Conservation (phyloP, 1,140 invertebrate genomes). For the Scaptodrosophila lebanonensis region DNA sequence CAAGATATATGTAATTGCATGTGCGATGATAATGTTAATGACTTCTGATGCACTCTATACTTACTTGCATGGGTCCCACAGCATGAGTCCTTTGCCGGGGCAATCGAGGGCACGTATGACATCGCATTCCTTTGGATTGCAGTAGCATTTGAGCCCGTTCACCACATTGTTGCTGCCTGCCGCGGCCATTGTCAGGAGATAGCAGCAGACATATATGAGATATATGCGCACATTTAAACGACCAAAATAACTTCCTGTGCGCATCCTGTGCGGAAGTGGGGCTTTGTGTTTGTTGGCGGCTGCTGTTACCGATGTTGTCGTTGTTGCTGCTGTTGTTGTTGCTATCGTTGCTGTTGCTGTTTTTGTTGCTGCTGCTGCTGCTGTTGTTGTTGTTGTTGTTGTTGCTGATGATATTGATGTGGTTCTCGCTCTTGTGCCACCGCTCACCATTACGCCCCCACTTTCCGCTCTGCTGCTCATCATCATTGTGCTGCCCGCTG, state of each 20-base stretch:
- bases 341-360: not conserved
- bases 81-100: constrained; percentile 79
- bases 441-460: not conserved
- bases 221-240: constrained; percentile 69
- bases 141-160: constrained; percentile 78
- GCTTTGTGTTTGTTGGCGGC: constrained; percentile 58
- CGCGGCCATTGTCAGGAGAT: constrained; percentile 74
- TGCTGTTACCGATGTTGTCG: constrained; percentile 18
- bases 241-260: constrained; percentile 72
- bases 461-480: constrained; percentile 39
- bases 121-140: constrained; percentile 79
- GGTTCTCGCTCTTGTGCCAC: constrained; percentile 4
- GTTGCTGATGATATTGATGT: not conserved
- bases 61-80: constrained; percentile 80
- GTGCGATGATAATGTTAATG: not conserved
- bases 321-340: constrained; percentile 19
- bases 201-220: constrained; percentile 75
- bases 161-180: constrained; percentile 70
- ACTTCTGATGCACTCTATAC: constrained; percentile 27
- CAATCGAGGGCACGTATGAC: constrained; percentile 79
- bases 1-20: too few species aligned
- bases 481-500: constrained; percentile 25
- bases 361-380: constrained; percentile 2
- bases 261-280: constrained; percentile 66
- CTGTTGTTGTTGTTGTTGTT: constrained; percentile 3